phyloP scores from a whole-genome alignment of 2,797 vertebrate genomes.

The Enteromius mattozi region DNA sequence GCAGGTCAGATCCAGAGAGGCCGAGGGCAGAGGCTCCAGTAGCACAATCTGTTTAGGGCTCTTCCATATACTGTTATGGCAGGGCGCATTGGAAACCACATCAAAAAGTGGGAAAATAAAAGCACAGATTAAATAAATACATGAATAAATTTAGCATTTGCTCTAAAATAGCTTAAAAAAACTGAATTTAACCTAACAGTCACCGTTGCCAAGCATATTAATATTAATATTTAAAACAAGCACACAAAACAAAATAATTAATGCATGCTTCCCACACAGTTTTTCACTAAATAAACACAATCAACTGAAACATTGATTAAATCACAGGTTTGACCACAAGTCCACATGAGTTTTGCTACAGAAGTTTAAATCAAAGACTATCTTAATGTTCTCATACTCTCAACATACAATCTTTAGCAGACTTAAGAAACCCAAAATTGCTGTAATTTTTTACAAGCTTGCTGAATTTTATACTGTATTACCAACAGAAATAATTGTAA shows the following conservation, averaged over 20 bases:
- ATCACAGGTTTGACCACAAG: neutral
- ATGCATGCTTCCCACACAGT: neutral
- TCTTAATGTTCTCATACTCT: neutral
- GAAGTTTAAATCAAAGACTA: neutral
- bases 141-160: neutral
- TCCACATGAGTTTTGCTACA: neutral
- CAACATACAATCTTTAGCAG: neutral
- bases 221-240: neutral
- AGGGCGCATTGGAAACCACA: constrained; percentile 1
- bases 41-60: constrained; percentile 32
- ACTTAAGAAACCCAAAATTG: neutral
- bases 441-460: neutral
- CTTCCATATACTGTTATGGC: constrained; percentile 3
- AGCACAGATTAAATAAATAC: neutral
- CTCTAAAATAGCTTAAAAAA: neutral
- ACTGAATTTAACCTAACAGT: neutral
- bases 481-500: neutral
- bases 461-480: neutral
- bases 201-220: neutral
- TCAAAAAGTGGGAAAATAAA: constrained; percentile 15
- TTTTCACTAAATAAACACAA: neutral
- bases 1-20: constrained; percentile 40
- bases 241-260: neutral
- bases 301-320: neutral
- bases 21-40: constrained; percentile 27